phyloP scores from a whole-genome alignment of 2,113 vertebrate genomes.

The Phaethon lepturus region DNA sequence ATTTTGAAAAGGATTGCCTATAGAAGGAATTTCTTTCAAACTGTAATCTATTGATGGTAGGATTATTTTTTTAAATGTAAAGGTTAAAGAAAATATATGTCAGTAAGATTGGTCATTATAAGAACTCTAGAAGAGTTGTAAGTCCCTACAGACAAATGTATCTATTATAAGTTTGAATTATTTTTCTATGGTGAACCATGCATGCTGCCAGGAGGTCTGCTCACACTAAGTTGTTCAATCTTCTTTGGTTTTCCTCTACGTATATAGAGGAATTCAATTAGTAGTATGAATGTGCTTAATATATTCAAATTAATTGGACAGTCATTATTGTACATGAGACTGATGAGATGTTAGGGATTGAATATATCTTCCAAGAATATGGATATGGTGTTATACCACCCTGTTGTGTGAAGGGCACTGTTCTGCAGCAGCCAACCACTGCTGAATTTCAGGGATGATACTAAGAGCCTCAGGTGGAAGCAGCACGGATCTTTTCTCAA shows the following conservation, averaged over 20 bases:
- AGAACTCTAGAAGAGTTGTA: neutral
- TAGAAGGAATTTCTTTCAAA: neutral
- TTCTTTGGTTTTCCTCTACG: neutral
- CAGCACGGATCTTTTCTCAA: neutral
- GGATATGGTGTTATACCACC: neutral
- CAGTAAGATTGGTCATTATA: neutral
- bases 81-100: neutral
- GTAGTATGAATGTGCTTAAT: neutral
- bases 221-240: neutral
- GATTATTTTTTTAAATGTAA: neutral
- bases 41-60: neutral
- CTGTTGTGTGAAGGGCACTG: neutral
- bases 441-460: neutral
- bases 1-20: neutral
- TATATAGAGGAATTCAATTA: neutral
- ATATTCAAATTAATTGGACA: neutral
- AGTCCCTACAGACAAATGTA: neutral
- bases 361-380: neutral
- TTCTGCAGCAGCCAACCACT: neutral
- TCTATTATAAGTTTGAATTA: neutral
- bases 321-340: neutral
- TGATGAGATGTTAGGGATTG: neutral
- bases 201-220: neutral
- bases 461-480: neutral
- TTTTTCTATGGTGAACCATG: neutral